A percentile compares a stretch with the other conserved stretches of the same genome.
These are phyloP conservation scores for Ormyrus pomaceus DNA, from an alignment of 2,888 invertebrate genomes.

Conservation along the genomic window DNA sequence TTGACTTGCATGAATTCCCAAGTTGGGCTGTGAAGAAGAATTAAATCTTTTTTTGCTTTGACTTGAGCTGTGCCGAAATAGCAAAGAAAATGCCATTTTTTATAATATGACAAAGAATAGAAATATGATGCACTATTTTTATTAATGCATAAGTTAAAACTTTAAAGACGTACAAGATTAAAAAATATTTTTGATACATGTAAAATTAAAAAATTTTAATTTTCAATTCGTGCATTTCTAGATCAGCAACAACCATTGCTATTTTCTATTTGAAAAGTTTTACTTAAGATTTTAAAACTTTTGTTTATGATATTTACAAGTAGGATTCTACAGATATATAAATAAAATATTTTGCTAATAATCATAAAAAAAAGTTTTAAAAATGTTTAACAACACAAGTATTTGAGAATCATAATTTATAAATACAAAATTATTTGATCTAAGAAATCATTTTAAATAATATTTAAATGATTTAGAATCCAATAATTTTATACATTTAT, in stretches of 20 bases:
- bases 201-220: conserved; percentile 7
- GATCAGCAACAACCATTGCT: neutral
- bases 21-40: conserved; percentile 77
- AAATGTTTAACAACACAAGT: neutral
- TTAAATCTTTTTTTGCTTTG: conserved; percentile 7
- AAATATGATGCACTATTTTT: conserved; percentile 12
- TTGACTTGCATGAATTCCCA: conserved; percentile 80
- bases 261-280: too few species aligned
- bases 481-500: neutral
- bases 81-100: conserved; percentile 33
- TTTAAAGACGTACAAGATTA: neutral
- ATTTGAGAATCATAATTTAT: too few species aligned
- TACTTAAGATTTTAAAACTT: too few species aligned
- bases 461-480: neutral
- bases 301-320: too few species aligned
- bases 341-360: neutral
- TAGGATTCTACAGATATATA: too few species aligned
- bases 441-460: neutral
- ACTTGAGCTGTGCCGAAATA: conserved; percentile 2
- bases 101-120: conserved; percentile 9
- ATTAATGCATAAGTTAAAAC: conserved; percentile 15
- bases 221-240: neutral
- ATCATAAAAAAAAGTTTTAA: neutral
- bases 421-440: too few species aligned
- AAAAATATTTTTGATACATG: conserved; percentile 4